Percentiles rank a stretch among this genome's conserved stretches.
phyloP scores from a whole-genome alignment of 92 coral and sea anemone genomes.

The Zoanthus sociatus region DNA sequence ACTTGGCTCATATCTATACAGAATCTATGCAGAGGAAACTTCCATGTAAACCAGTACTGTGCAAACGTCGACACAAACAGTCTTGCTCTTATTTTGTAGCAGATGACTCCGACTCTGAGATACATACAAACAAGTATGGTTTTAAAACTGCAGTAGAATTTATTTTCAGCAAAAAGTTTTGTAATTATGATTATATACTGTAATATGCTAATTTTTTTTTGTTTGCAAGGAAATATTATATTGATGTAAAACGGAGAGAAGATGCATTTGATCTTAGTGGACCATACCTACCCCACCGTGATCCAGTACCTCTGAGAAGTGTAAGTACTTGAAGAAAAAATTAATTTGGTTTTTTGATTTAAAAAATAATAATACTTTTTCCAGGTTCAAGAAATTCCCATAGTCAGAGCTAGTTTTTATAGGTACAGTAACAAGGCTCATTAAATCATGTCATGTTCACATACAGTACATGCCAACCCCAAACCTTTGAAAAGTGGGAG shows the following conservation, averaged over 20 bases:
- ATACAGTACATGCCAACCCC: too few relatives aligned
- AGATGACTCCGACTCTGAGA: conserved; percentile 73
- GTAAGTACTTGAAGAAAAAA: conserved; percentile 59
- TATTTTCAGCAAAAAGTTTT: background rate
- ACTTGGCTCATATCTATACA: background rate
- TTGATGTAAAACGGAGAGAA: conserved; percentile 93
- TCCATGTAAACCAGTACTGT: conserved; percentile 39
- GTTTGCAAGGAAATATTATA: conserved; percentile 85
- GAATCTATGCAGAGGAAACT: conserved; percentile 75
- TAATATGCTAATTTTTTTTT: background rate
- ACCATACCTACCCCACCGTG: conserved; percentile 85
- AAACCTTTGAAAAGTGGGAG: too few relatives aligned
- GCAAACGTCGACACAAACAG: conserved; percentile 65
- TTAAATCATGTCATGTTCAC: too few relatives aligned
- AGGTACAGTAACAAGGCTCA: too few relatives aligned
- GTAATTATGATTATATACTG: too few relatives aligned
- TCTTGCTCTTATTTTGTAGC: conserved; percentile 83
- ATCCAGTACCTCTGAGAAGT: conserved; percentile 87
- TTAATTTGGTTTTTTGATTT: too few relatives aligned
- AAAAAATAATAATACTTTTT: too few relatives aligned
- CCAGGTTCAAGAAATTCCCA: too few relatives aligned
- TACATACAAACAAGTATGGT: conserved; percentile 36
- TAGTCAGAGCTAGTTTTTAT: too few relatives aligned
- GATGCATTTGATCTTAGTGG: conserved; percentile 98
- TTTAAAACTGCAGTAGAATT: background rate